Percentiles rank a stretch among this genome's conserved stretches.
phyloP scores from a whole-genome alignment of 92 coral and sea anemone species.

The Actinostola sp. region DNA sequence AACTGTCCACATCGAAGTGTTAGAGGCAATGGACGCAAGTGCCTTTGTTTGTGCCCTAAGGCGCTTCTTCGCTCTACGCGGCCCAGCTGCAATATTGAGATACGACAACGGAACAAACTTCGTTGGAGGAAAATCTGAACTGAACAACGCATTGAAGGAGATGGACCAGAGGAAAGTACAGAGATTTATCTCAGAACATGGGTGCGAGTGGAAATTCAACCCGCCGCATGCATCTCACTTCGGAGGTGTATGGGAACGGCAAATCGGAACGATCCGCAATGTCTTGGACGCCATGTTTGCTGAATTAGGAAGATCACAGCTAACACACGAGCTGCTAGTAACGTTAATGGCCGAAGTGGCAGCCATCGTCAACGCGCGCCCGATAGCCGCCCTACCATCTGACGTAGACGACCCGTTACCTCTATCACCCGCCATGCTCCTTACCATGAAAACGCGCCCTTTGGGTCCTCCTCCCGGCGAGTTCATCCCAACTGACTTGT shows the following conservation, averaged over 20 bases:
- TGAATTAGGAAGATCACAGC: slow-evolving; percentile 24
- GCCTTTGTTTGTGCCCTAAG: slow-evolving; percentile 44
- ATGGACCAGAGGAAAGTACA: slow-evolving; percentile 20
- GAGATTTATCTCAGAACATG: slow-evolving; percentile 25
- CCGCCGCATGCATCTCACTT: slow-evolving; percentile 43
- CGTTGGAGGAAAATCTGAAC: slow-evolving; percentile 41
- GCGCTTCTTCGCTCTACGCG: slow-evolving; percentile 38
- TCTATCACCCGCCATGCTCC: slow-evolving; percentile 27
- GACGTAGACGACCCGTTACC: slow-evolving; percentile 43
- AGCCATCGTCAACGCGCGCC: slow-evolving; percentile 37
- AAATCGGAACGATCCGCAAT: slow-evolving; percentile 36
- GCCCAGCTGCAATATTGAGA: slow-evolving; percentile 24
- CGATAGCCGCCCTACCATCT: slow-evolving; percentile 37
- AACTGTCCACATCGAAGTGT: not conserved
- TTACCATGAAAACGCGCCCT: slow-evolving; percentile 49
- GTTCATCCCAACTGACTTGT: slow-evolving; percentile 41
- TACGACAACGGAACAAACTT: slow-evolving; percentile 48
- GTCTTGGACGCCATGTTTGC: slow-evolving; percentile 26
- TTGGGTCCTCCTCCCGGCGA: slow-evolving; percentile 37
- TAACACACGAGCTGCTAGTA: slow-evolving; percentile 35
- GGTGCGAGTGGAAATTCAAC: slow-evolving; percentile 31
- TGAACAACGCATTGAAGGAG: slow-evolving; percentile 18
- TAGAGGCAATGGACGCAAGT: slow-evolving; percentile 5
- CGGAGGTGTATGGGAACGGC: slow-evolving; percentile 45
- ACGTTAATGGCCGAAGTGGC: slow-evolving; percentile 40